A percentile compares a stretch with the other conserved stretches of the same genome.
phyloP scores from a whole-genome alignment of 2,113 vertebrate genomes.

The Pholis gunnellus region DNA sequence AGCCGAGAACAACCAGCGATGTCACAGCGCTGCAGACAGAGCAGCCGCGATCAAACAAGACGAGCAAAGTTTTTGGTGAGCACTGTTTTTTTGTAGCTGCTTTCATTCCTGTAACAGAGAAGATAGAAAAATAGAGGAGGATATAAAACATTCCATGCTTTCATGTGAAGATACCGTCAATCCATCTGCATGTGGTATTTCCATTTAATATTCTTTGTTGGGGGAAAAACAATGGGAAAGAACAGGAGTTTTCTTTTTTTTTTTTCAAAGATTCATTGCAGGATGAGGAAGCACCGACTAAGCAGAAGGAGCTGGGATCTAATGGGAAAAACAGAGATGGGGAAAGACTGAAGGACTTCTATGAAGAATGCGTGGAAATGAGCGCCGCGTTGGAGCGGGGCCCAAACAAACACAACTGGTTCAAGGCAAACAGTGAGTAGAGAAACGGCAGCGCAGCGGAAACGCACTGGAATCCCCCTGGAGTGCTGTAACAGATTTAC shows the following conservation, averaged over 20 bases:
- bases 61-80: constrained; percentile 62
- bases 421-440: constrained; percentile 85
- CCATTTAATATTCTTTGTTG: constrained; percentile 42
- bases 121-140: constrained; percentile 9
- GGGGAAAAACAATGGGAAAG: constrained; percentile 1
- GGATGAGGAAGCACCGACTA: constrained; percentile 72
- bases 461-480: constrained; percentile 61
- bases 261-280: constrained; percentile 76
- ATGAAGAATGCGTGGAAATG: constrained; percentile 83
- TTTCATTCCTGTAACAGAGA: constrained; percentile 9
- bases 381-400: constrained; percentile 70
- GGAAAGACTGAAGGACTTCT: constrained; percentile 81
- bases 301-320: constrained; percentile 69
- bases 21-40: constrained; percentile 15
- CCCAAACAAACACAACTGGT: constrained; percentile 81
- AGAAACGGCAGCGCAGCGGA: constrained; percentile 58
- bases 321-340: constrained; percentile 76
- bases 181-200: constrained; percentile 45
- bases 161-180: constrained; percentile 13
- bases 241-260: constrained; percentile 48
- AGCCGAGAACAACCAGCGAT: constrained; percentile 11
- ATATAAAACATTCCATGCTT: not conserved
- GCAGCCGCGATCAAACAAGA: constrained; percentile 21
- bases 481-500: constrained; percentile 71
- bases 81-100: not conserved